Evolutionary conservation across 2,797 vertebrate genomes (phyloP).

Genomic region (Knipowitschia caucasica): DNA sequence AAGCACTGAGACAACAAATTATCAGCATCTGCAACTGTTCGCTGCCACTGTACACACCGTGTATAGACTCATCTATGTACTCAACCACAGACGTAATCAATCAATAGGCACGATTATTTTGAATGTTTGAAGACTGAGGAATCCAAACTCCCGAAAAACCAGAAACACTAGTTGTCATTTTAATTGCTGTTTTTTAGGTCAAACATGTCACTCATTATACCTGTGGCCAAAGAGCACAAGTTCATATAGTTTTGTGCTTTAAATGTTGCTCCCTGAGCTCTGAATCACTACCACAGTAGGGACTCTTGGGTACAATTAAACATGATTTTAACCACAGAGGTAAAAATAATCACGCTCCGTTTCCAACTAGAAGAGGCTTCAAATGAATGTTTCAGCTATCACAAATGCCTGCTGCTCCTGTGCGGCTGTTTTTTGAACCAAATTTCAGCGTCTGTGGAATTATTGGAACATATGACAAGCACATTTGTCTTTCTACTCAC

Average conservation of each 20-base stretch:
- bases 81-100: conserved; percentile 20
- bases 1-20: conserved; percentile 53
- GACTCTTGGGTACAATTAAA: conserved; percentile 91
- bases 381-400: conserved; percentile 75
- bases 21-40: conserved; percentile 40
- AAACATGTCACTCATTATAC: conserved; percentile 52
- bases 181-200: conserved; percentile 10
- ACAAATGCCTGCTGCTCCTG: conserved; percentile 63
- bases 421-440: conserved; percentile 69
- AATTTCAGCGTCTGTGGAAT: conserved; percentile 63
- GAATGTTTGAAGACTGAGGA: conserved; percentile 23
- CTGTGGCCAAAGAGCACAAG: conserved; percentile 61
- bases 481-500: conserved; percentile 73
- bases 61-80: conserved; percentile 18
- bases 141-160: conserved; percentile 12
- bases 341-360: conserved; percentile 79
- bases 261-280: conserved; percentile 87
- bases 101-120: conserved; percentile 29
- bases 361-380: conserved; percentile 77
- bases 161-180: conserved; percentile 5
- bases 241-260: conserved; percentile 87
- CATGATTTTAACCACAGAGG: conserved; percentile 82
- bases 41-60: conserved; percentile 34
- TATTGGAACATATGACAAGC: conserved; percentile 73
- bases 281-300: conserved; percentile 92